Base-by-base conservation (phyloP, 2,113 vertebrate species). In the Indri indri region DNA sequence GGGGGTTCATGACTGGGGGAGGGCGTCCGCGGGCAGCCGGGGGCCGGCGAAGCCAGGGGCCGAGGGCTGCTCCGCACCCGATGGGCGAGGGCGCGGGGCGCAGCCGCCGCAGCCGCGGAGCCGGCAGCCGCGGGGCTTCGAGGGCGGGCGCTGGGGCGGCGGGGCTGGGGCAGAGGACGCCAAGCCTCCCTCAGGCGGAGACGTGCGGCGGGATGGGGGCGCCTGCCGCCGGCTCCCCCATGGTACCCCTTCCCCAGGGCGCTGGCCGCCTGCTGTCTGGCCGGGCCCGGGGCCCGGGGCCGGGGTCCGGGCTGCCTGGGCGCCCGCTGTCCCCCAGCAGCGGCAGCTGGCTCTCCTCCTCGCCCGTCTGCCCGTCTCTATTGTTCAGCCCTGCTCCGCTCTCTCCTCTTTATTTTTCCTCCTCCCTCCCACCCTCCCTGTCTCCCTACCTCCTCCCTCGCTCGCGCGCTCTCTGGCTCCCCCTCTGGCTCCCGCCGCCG, bases 1-100 rank as follows among this genome's bases (percentile, higher is more conserved):
- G 97, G 81, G 99, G 98, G 98, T 99, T 99, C 99, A 99, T 99
- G 98, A 98, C 98, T 99, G 97, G 89, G 90, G 90, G 65, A 76
- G 88, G 96, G 95, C 54, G 96, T 90, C 94, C 63, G 87, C 82
- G 80, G 94, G 88, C 93, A 83, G 94, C 97, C 90, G 77, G 81
- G 83, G 77, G 94, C 91, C 92, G 81, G 96, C 76, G 95, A 73
- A 68, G 97, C 96, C 95, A 77, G 96, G 97, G 98, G 97, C 97
- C 96, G 87, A 97, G 97, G 81, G 95, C 97, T 95, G 97, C 97
- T 97, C 96, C 90, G 97, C 98, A 98, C 98, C 98, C 97, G 95
- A 97, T 92, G 98, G 98, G 97, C 96, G 97, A 91, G 96, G 96
- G 91, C 92, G 86, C 95, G 88, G 50, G 96, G 94, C 89, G 61